Conservation (phyloP, 2,888 invertebrate species). For the Sturmia bella region DNA sequence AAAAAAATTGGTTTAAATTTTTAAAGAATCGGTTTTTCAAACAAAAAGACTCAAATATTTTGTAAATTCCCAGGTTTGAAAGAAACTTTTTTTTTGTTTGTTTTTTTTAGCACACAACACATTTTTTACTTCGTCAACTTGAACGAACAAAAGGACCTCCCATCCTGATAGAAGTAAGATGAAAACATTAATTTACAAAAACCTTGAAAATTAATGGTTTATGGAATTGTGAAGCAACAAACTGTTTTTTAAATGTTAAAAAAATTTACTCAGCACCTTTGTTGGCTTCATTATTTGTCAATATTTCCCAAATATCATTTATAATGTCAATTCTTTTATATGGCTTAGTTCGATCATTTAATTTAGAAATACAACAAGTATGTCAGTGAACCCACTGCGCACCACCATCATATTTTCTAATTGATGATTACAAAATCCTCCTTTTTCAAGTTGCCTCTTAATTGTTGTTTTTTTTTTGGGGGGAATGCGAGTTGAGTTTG, state of each 20-base stretch:
- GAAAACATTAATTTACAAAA: slow-evolving; percentile 48
- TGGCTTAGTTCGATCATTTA: neutral
- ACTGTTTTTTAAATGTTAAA: too few relatives aligned
- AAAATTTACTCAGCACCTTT: slow-evolving; percentile 63
- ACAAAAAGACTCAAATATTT: slow-evolving; percentile 31
- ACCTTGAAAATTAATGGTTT: slow-evolving; percentile 63
- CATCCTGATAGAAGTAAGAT: slow-evolving; percentile 26
- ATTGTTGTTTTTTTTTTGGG: slow-evolving; percentile 19
- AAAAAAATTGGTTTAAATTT: slow-evolving; percentile 30
- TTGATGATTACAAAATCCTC: slow-evolving; percentile 51
- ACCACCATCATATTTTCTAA: slow-evolving; percentile 1
- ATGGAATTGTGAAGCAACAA: slow-evolving; percentile 2
- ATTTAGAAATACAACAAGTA: slow-evolving; percentile 34
- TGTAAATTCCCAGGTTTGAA: slow-evolving; percentile 31
- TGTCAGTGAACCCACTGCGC: slow-evolving; percentile 35
- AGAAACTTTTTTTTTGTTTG: slow-evolving; percentile 20
- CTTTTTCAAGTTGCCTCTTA: slow-evolving; percentile 29
- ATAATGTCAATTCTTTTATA: slow-evolving; percentile 37
- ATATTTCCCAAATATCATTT: slow-evolving; percentile 67
- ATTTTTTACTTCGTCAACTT: neutral
- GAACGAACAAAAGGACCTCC: slow-evolving; percentile 50
- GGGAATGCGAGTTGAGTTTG: slow-evolving; percentile 1
- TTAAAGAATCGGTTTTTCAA: slow-evolving; percentile 40
- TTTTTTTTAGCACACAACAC: slow-evolving; percentile 30
- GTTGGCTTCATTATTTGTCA: slow-evolving; percentile 60